These are phyloP conservation scores for Plecturocebus donacophilus DNA, from an alignment of 2,113 vertebrate genomes.

Conservation along the genomic window DNA sequence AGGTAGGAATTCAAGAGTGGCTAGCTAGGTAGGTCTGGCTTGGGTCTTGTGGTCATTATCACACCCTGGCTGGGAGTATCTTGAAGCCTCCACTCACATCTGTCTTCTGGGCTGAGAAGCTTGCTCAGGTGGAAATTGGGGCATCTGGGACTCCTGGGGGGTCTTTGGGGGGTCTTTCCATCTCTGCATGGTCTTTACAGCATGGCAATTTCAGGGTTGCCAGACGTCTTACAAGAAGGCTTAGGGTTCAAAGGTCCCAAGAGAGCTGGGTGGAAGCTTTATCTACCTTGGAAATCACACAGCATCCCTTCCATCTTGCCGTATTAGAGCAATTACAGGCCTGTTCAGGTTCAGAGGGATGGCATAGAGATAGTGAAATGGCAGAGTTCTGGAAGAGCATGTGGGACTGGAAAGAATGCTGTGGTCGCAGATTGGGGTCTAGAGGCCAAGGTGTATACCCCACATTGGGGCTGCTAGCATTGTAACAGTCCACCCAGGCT, in stretches of 20 bases:
- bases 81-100: rapidly evolving
- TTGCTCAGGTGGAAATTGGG: rapidly evolving
- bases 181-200: background rate
- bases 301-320: rapidly evolving
- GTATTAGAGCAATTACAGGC: background rate
- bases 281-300: background rate
- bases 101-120: background rate
- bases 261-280: too few relatives aligned
- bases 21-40: background rate
- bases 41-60: background rate
- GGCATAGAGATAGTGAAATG: too few relatives aligned
- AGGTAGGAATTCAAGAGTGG: background rate
- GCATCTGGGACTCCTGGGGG: background rate
- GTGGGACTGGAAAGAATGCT: background rate
- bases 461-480: rapidly evolving
- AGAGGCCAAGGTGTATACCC: rapidly evolving
- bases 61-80: background rate
- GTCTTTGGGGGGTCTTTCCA: background rate
- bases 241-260: background rate
- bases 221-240: background rate
- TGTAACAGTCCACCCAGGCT: rapidly evolving
- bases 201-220: background rate
- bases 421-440: background rate
- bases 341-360: background rate
- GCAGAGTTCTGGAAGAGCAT: too few relatives aligned